Evolutionary conservation across 2,888 invertebrate species (phyloP).

Genomic region (Lottia scabra): DNA sequence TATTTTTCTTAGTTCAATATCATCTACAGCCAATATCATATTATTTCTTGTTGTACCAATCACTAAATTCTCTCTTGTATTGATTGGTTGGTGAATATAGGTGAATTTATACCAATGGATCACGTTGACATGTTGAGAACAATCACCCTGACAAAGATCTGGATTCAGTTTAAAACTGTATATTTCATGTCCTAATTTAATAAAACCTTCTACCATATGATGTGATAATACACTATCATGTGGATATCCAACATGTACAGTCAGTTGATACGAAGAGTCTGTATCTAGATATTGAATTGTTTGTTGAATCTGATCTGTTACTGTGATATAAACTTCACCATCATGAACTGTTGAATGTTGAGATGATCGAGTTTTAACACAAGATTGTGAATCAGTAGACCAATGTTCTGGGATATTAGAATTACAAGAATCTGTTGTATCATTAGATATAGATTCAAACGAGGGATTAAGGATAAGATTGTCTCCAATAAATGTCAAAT

Average conservation of each 20-base stretch:
- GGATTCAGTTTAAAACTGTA: constrained; percentile 26
- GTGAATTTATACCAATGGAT: constrained; percentile 26
- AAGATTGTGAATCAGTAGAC: neutral
- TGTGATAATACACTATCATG: constrained; percentile 4
- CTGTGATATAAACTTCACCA: neutral
- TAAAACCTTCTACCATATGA: constrained; percentile 21
- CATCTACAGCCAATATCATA: constrained; percentile 16
- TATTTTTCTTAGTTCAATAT: constrained; percentile 5
- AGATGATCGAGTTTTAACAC: neutral
- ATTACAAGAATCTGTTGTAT: neutral
- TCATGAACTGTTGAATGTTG: neutral
- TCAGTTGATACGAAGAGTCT: constrained; percentile 9
- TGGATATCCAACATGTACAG: constrained; percentile 20
- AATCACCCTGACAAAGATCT: constrained; percentile 19
- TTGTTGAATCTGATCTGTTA: neutral
- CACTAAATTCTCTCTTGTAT: neutral
- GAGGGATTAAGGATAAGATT: constrained; percentile 36
- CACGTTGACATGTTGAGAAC: constrained; percentile 18
- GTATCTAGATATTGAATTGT: neutral
- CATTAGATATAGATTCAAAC: constrained; percentile 22
- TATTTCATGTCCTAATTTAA: constrained; percentile 22
- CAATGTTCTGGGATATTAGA: neutral
- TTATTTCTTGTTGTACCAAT: neutral
- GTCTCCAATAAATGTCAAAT: constrained; percentile 20
- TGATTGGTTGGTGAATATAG: neutral